Evolutionary conservation across 2,797 vertebrate species (phyloP).

Genomic region (Danio kyathit): DNA sequence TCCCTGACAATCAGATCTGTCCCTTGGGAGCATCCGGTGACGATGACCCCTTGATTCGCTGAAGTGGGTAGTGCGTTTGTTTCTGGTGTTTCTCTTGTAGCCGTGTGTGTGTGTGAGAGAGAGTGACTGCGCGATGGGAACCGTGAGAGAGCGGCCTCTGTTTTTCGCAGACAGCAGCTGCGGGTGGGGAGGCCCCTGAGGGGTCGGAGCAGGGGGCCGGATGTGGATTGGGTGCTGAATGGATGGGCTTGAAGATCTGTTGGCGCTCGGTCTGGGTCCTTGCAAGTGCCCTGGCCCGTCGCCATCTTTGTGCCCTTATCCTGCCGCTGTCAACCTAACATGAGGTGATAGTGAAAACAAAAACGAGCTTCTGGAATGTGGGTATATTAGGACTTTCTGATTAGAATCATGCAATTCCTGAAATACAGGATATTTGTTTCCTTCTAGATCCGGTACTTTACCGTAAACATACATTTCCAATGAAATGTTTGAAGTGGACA

Average conservation of each 20-base stretch:
- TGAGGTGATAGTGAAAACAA: not conserved
- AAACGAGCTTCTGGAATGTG: not conserved
- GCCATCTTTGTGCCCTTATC: slow-evolving; percentile 5
- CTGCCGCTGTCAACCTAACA: not conserved
- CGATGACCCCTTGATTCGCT: slow-evolving; percentile 11
- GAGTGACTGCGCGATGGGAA: not conserved
- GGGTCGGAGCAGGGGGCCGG: slow-evolving; percentile 16
- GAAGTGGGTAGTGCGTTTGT: not conserved
- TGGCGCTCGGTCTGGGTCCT: slow-evolving; percentile 28
- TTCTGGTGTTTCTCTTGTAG: slow-evolving; percentile 11
- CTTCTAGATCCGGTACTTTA: not conserved
- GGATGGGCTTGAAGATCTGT: slow-evolving; percentile 33
- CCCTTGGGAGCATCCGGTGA: slow-evolving; percentile 26
- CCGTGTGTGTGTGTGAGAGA: not conserved
- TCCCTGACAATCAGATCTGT: slow-evolving; percentile 7
- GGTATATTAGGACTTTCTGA: not conserved
- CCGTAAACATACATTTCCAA: not conserved
- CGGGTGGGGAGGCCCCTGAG: slow-evolving; percentile 22
- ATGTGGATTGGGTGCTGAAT: slow-evolving; percentile 35
- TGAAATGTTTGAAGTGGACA: not conserved
- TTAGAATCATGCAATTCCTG: not conserved
- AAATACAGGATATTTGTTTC: not conserved
- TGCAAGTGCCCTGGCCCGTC: slow-evolving; percentile 34
- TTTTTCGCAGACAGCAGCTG: slow-evolving; percentile 44
- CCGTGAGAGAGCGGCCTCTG: slow-evolving; percentile 14